Percentiles rank a stretch among this genome's conserved stretches.
phyloP scores from a whole-genome alignment of 92 coral and sea anemone species.

The Blastomussa wellsi region DNA sequence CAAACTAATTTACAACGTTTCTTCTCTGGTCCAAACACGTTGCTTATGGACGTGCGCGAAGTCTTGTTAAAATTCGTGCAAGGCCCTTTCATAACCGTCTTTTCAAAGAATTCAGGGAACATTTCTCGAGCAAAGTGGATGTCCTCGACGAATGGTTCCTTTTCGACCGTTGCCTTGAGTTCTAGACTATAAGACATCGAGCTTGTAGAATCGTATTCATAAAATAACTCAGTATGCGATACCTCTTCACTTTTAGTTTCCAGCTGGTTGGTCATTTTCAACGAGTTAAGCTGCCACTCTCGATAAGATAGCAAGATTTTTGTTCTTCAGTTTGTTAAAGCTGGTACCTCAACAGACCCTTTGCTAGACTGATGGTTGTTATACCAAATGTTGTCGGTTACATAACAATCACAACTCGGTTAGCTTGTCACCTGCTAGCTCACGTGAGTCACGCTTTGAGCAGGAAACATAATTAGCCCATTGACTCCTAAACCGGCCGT shows the following conservation, averaged over 20 bases:
- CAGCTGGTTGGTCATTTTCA: not conserved
- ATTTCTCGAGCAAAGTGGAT: not conserved
- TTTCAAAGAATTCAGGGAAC: slow-evolving; percentile 22
- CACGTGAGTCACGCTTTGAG: no score
- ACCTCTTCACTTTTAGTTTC: not conserved
- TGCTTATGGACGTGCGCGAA: not conserved
- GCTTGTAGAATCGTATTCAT: not conserved
- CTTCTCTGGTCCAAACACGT: not conserved
- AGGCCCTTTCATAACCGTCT: not conserved
- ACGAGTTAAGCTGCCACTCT: not conserved
- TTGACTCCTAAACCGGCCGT: no score
- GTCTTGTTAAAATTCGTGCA: no score
- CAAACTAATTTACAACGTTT: not conserved
- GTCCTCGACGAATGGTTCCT: not conserved
- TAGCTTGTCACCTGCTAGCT: no score
- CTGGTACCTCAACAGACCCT: not conserved
- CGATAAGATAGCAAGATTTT: not conserved
- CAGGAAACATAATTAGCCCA: no score
- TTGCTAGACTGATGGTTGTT: no score
- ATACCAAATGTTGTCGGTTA: no score
- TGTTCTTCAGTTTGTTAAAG: not conserved
- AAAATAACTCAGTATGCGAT: not conserved
- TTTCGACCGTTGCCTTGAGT: not conserved
- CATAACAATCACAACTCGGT: no score
- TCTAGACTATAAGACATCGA: no score